Evolutionary conservation across 1,140 invertebrate species (phyloP), one percentile per base, ranked within the genome.

Genomic region (Cydia amplana): DNA sequence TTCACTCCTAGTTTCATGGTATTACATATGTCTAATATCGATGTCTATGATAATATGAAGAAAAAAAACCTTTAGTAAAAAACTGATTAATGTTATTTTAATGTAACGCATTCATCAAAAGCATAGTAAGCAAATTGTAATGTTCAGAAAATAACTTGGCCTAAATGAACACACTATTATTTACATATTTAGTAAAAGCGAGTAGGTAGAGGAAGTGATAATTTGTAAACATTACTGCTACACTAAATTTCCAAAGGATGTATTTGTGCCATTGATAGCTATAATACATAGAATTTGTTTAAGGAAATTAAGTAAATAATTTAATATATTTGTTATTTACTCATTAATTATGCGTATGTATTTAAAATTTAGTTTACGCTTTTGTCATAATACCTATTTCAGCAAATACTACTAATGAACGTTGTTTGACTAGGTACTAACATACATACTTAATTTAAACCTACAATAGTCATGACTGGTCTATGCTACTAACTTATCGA

Each of bases 251-350:
- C 55, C 55, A 60, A 60, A 18, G 18, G 55, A 60, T 60, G 55
- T 60, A 60, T 18, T 20, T 9, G 0, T 60, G 10, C 43, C 14
- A 14, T 18, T 51, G 16, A 14, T 51, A 51, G 16, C 16, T 51
- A 10, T n/a, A 60, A 60, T 60, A 60, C 55, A 60, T 60, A 20
- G 55, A 18, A 60, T 60, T 51, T 23, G 18, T 60, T 51, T 60
- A n/a, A 60, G 55, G 55, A 60, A 60, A 60, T 23, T 60, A 60
- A 60, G n/a, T 12, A 60, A 60, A 7, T 12, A 55, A 23, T 60
- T 60, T 20, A 60, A 60, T 51, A n/a, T 51, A 60, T 51, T n/a
- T 14, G 43, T 46, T 46, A 46, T 16, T 51, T 16, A 51, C 49
- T 43, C 9, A 10, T 43, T 0, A 43, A 49, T 51, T 51, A 51